Conservation (phyloP, 1,140 invertebrate genomes). For the Drosophila sturtevanti region DNA sequence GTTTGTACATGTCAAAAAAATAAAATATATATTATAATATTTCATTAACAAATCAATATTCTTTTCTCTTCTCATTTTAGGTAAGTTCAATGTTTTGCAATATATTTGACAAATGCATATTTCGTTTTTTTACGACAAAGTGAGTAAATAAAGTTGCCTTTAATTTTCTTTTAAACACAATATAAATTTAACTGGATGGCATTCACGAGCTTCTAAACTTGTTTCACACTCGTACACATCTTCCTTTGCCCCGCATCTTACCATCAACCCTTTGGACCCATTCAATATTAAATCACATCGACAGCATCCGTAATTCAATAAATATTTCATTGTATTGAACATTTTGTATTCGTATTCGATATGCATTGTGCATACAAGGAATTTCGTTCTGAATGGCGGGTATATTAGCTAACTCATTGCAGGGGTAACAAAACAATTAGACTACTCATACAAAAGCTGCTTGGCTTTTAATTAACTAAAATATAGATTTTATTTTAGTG, state of each 20-base stretch:
- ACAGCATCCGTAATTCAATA: conserved; percentile 76
- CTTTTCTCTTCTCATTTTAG: conserved; percentile 11
- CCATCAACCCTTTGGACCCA: background rate
- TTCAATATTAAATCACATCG: conserved; percentile 59
- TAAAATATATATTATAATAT: background rate
- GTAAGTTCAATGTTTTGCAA: background rate
- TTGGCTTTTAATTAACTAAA: background rate
- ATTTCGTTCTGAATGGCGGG: conserved; percentile 2
- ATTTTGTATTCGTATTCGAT: conserved; percentile 37
- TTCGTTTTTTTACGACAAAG: background rate
- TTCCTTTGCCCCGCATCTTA: background rate
- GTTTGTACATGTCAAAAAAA: too few relatives aligned
- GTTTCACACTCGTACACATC: background rate
- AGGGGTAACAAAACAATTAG: background rate
- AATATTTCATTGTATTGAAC: conserved; percentile 68
- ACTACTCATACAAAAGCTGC: background rate
- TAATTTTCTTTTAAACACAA: background rate
- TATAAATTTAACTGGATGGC: background rate
- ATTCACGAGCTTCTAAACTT: conserved; percentile 1
- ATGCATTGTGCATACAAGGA: conserved; percentile 27
- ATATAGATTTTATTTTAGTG: background rate
- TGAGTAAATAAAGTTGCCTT: background rate
- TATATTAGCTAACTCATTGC: conserved; percentile 2
- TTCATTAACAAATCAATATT: background rate
- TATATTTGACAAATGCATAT: background rate